Percentiles rank a stretch among this genome's conserved stretches.
Conservation (phyloP, 2,797 vertebrate genomes). For the Crenichthys baileyi region DNA sequence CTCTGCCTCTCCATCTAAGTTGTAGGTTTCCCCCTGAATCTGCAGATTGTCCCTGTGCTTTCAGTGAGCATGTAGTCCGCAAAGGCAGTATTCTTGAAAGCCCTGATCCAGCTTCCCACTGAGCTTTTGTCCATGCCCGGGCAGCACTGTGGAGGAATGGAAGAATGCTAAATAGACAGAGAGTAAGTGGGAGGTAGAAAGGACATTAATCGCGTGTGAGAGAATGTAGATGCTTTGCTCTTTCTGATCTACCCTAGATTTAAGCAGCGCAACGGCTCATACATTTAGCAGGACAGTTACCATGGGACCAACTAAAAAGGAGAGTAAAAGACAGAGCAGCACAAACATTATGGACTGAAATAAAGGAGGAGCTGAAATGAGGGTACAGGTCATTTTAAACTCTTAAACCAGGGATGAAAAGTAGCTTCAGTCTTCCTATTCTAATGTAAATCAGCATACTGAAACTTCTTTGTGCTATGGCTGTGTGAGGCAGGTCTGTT, state of each 20-base stretch:
- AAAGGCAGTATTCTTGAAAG: slow-evolving; percentile 80
- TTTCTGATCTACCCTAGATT: slow-evolving; percentile 59
- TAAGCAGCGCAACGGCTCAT: slow-evolving; percentile 46
- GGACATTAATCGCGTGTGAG: slow-evolving; percentile 49
- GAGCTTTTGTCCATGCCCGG: slow-evolving; percentile 68
- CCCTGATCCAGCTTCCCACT: slow-evolving; percentile 68
- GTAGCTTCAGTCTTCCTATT: slow-evolving; percentile 65
- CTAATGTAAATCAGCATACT: slow-evolving; percentile 65
- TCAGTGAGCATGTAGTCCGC: slow-evolving; percentile 55
- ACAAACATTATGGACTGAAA: slow-evolving; percentile 70
- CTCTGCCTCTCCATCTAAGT: slow-evolving; percentile 32
- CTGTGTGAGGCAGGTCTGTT: slow-evolving; percentile 42
- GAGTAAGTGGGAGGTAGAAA: slow-evolving; percentile 57
- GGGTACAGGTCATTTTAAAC: slow-evolving; percentile 53
- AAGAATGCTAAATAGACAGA: slow-evolving; percentile 72
- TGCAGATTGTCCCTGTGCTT: slow-evolving; percentile 61
- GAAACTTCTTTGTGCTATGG: slow-evolving; percentile 52
- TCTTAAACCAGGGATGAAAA: slow-evolving; percentile 55
- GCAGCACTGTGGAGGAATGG: slow-evolving; percentile 55
- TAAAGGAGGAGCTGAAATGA: slow-evolving; percentile 36
- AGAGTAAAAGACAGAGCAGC: slow-evolving; percentile 10
- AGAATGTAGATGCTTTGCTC: slow-evolving; percentile 31
- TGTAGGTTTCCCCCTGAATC: slow-evolving; percentile 64
- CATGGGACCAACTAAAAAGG: slow-evolving; percentile 32
- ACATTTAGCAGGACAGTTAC: slow-evolving; percentile 56